Evolutionary conservation across 2,888 invertebrate species (phyloP), one percentile per base, ranked within the genome.

Genomic region (Trichogramma evanescens): DNA sequence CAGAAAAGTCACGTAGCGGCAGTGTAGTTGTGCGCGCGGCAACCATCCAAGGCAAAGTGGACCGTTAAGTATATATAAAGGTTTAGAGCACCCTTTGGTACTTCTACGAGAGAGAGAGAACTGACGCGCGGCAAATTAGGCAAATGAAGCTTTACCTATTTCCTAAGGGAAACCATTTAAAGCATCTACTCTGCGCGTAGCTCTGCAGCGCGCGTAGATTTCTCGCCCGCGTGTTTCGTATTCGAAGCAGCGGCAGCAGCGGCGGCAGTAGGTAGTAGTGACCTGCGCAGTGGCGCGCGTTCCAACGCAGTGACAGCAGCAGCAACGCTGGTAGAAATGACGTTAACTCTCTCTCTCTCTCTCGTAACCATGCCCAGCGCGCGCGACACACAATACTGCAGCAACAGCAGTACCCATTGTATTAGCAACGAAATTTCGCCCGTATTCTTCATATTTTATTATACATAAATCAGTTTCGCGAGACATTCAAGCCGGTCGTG

Each of bases 81-180:
- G 45, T 54, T 41, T 55, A 46, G 42, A 26, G 50, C 53, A 39
- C 45, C 10, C 8, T 38, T 9, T 13, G 41, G n/a, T 51, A 26
- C 13, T 39, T 9, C 6, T 39, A 3, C 42, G 13, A 54, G 54
- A 7, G 38, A 54, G 44, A 10, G 26, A 42, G 10, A 52, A 42
- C n/a, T 42, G 10, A 41, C 8, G 42, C 44, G 7, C 26, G 49
- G 52, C 46, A 65, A 70, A 70, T 72, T 70, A 68, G 65, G 62
- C 58, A 68, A 71, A 71, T 69, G 66, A 67, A 67, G 65, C 66
- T 65, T 60, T 49, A 54, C 50, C 56, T 58, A 63, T 71, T 69
- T 62, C 62, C 63, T 64, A 66, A 46, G 56, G 50, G 66, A 63
- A 68, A 68, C 59, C 66, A 70, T 67, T 70, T 70, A 69, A 65